Base-by-base conservation (phyloP, 2,888 invertebrate genomes). In the Belgica antarctica region DNA sequence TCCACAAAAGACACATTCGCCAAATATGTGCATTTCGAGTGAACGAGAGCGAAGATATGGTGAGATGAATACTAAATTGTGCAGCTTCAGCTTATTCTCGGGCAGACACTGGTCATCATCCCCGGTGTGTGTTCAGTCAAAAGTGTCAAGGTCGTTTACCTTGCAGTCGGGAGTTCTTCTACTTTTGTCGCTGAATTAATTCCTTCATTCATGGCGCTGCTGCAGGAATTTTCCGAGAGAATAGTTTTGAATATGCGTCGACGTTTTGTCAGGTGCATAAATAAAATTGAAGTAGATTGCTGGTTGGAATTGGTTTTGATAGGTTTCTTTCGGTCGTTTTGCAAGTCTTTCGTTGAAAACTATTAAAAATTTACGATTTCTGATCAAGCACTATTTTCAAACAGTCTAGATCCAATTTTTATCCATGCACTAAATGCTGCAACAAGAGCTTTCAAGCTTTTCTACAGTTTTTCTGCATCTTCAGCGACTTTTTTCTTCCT, bases 61-160 rank as follows among this genome's bases (percentile, higher is more conserved):
- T 46, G 46, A 8, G 46, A 52, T 52, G 52, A 52, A 52, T 52
- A 52, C 52, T 52, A 22, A 52, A 19, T 17, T 4, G 7, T 52
- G 52, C 52, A 52, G 7, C 5, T 2, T 22, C 24, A 17, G 52
- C 52, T 17, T 24, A 24, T 41, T 41, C 15, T 41, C n/a, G n/a
- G n/a, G 12, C 41, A n/a, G 10, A 41, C n/a, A 41, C 15, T 41
- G 41, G 41, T 7, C 41, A 41, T 41, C 41, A 41, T 41, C 41
- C 41, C 41, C 41, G n/a, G 41, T 12, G 15, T 3, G 34, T 3
- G 41, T 12, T 10, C 31, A 15, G 15, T n/a, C 3, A 10, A 12
- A n/a, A 41, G 41, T 15, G 52, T 19, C 52, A 52, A 52, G 52
- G 52, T 52, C 52, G 52, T 52, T 52, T 52, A 52, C 52, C 52